phyloP scores from a whole-genome alignment of 1,140 invertebrate genomes.

The Lutraria rhynchaena region DNA sequence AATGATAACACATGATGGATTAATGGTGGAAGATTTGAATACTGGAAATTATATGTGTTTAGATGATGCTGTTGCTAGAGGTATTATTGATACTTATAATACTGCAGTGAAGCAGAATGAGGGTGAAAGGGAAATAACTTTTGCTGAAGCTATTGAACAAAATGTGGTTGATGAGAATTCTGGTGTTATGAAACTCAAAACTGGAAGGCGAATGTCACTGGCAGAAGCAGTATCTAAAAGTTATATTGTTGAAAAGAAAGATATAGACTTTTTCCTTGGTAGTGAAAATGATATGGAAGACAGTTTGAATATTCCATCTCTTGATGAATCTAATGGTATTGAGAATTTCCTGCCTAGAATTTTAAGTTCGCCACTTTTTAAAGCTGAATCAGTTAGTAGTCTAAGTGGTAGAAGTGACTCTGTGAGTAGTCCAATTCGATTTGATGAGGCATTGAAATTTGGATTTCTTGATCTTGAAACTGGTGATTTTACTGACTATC shows the following conservation, averaged over 20 bases:
- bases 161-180: conserved; percentile 46
- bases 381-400: conserved; percentile 19
- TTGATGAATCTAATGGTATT: conserved; percentile 1
- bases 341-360: conserved; percentile 12
- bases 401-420: conserved; percentile 43
- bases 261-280: conserved; percentile 15
- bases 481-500: conserved; percentile 60
- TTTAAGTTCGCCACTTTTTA: conserved; percentile 13
- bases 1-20: conserved; percentile 90
- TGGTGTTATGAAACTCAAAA: conserved; percentile 45
- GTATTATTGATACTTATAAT: conserved; percentile 89
- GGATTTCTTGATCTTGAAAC: conserved; percentile 86
- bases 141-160: conserved; percentile 41
- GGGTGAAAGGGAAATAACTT: conserved; percentile 18
- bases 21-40: conserved; percentile 91
- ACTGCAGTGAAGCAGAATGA: conserved; percentile 82
- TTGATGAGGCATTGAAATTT: conserved; percentile 59
- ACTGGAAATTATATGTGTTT: conserved; percentile 87
- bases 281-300: conserved; percentile 21
- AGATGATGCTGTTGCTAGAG: conserved; percentile 86
- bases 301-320: conserved; percentile 3
- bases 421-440: conserved; percentile 54
- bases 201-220: conserved; percentile 49
- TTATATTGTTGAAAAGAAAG: conserved; percentile 40
- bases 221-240: conserved; percentile 47